These are phyloP conservation scores for Tigriopus japonicus DNA, from an alignment of 1,140 invertebrate genomes.

Conservation along the genomic window DNA sequence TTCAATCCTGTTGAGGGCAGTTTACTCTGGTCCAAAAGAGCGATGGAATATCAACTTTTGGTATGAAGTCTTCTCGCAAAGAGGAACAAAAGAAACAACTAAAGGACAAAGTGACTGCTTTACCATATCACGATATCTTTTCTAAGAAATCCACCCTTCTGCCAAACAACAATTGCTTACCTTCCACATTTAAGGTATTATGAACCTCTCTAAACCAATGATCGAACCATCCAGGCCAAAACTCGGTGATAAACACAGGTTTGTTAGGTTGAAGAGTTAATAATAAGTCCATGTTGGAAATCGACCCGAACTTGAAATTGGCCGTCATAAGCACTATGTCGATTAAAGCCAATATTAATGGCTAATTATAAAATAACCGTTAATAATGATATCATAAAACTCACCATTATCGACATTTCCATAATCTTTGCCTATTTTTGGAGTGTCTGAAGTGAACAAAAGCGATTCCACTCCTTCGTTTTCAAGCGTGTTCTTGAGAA, in stretches of 20 bases:
- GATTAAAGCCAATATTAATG: too few relatives aligned
- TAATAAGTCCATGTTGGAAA: conserved; percentile 25
- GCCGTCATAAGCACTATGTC: conserved; percentile 28
- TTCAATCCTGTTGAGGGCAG: too few relatives aligned
- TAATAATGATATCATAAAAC: too few relatives aligned
- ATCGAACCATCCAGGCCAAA: conserved; percentile 46
- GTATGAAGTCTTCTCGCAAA: too few relatives aligned
- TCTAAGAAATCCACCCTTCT: too few relatives aligned
- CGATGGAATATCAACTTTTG: too few relatives aligned
- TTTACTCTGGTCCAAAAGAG: too few relatives aligned
- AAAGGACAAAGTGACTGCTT: too few relatives aligned
- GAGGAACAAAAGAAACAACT: too few relatives aligned
- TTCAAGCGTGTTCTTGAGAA: conserved; percentile 21
- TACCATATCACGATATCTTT: too few relatives aligned
- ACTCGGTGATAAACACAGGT: conserved; percentile 41
- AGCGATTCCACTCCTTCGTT: conserved; percentile 24
- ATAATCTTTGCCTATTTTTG: conserved; percentile 15
- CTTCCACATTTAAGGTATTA: conserved; percentile 5
- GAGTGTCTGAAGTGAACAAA: conserved; percentile 29
- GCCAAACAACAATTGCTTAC: too few relatives aligned
- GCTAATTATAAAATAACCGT: too few relatives aligned
- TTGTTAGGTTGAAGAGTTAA: conserved; percentile 31
- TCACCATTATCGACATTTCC: conserved; percentile 25
- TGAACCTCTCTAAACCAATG: conserved; percentile 29
- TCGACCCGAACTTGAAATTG: conserved; percentile 31